Percentiles rank a stretch among this genome's conserved stretches.
Evolutionary conservation across 2,113 vertebrate species (phyloP).

Genomic region (Phaetusa simplex): DNA sequence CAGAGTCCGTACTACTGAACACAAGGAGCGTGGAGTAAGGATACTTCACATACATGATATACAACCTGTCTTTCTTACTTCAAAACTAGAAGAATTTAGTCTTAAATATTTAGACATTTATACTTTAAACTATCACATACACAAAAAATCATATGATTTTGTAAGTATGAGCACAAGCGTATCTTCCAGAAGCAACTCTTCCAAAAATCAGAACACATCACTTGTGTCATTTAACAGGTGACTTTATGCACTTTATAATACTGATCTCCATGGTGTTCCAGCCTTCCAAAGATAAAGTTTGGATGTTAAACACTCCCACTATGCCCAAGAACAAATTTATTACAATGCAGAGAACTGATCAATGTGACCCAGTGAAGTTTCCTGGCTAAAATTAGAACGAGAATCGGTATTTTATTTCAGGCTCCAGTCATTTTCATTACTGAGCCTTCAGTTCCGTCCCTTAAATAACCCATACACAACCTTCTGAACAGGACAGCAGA

Average conservation of each 20-base stretch:
- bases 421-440: neutral
- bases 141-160: neutral
- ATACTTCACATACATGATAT: neutral
- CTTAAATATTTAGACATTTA: neutral
- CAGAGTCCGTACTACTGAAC: neutral
- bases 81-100: neutral
- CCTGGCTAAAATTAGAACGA: slow-evolving; percentile 17
- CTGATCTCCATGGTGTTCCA: neutral
- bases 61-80: neutral
- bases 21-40: neutral
- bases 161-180: rapidly evolving
- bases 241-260: neutral
- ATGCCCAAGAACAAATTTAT: neutral
- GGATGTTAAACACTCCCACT: neutral
- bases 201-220: neutral
- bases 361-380: neutral
- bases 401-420: slow-evolving; percentile 17
- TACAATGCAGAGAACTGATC: neutral
- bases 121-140: neutral
- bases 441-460: neutral
- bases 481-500: neutral
- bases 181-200: neutral
- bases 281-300: neutral
- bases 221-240: neutral
- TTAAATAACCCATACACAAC: neutral